These are phyloP conservation scores for Byasa hedistus DNA, from an alignment of 2,888 invertebrate genomes.

Conservation along the genomic window DNA sequence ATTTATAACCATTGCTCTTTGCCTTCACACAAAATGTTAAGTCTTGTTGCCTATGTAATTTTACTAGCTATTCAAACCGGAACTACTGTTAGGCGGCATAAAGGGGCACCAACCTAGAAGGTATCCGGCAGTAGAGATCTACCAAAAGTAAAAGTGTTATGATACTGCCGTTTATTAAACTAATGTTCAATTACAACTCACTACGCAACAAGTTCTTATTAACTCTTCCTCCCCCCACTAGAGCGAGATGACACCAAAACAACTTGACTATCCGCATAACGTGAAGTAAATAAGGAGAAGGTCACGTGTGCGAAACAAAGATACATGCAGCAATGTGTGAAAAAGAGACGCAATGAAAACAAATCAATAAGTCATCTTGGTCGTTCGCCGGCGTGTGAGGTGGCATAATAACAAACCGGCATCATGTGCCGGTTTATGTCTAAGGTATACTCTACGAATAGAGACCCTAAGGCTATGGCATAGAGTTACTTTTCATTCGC, in stretches of 20 bases:
- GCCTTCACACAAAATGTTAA: too few relatives aligned
- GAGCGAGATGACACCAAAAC: conserved; percentile 76
- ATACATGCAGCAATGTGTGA: conserved; percentile 56
- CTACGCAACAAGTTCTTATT: conserved; percentile 31
- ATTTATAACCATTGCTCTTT: not conserved
- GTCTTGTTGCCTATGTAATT: too few relatives aligned
- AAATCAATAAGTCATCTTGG: conserved; percentile 77
- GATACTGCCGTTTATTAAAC: not conserved
- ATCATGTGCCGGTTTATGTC: conserved; percentile 63
- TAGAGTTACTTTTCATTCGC: conserved; percentile 6
- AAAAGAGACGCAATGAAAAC: conserved; percentile 80
- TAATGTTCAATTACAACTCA: conserved; percentile 21
- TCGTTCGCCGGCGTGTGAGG: conserved; percentile 71
- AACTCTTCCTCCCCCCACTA: conserved; percentile 58
- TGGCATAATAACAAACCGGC: conserved; percentile 77
- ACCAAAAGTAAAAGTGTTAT: not conserved
- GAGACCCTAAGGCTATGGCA: conserved; percentile 44
- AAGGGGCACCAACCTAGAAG: too few relatives aligned
- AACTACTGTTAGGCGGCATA: too few relatives aligned
- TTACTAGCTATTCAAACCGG: too few relatives aligned
- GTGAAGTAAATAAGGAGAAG: conserved; percentile 73
- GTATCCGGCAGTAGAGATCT: too few relatives aligned
- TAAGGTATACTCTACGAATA: conserved; percentile 40
- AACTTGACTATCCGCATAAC: conserved; percentile 63
- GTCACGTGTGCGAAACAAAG: conserved; percentile 65